Percentiles rank a stretch among this genome's conserved stretches.
These are phyloP conservation scores for Clarias pachynema DNA, from an alignment of 2,797 vertebrate species.

Conservation along the genomic window DNA sequence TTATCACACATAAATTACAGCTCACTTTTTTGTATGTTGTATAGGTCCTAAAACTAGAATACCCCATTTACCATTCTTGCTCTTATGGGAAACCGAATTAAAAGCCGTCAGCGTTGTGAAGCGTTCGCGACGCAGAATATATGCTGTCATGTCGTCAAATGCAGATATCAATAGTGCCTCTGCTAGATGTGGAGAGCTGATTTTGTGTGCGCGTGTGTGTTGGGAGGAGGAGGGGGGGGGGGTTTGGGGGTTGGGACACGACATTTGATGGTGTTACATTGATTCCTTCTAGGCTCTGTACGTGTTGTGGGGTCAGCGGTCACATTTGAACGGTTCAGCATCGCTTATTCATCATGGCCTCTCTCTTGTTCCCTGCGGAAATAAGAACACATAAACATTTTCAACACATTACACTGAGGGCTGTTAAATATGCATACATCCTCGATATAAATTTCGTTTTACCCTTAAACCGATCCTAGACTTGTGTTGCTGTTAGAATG, in stretches of 20 bases:
- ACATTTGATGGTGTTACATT: neutral
- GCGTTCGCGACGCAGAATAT: neutral
- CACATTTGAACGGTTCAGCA: neutral
- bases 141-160: neutral
- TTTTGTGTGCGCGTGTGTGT: neutral
- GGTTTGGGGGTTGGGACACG: neutral
- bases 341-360: neutral
- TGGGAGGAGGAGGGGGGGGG: neutral
- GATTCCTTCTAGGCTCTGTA: neutral
- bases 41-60: neutral
- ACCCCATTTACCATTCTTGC: neutral
- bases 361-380: neutral
- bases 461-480: neutral
- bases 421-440: neutral
- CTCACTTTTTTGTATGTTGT: neutral
- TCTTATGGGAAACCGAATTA: neutral
- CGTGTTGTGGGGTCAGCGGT: slow-evolving; percentile 1
- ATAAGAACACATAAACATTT: neutral
- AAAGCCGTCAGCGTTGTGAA: neutral
- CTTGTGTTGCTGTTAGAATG: neutral
- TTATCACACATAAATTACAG: neutral
- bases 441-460: neutral
- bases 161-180: neutral
- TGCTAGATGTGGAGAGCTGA: neutral
- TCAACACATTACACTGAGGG: neutral